Base-by-base conservation (phyloP, 2,888 invertebrate species). In the Timandra comae region DNA sequence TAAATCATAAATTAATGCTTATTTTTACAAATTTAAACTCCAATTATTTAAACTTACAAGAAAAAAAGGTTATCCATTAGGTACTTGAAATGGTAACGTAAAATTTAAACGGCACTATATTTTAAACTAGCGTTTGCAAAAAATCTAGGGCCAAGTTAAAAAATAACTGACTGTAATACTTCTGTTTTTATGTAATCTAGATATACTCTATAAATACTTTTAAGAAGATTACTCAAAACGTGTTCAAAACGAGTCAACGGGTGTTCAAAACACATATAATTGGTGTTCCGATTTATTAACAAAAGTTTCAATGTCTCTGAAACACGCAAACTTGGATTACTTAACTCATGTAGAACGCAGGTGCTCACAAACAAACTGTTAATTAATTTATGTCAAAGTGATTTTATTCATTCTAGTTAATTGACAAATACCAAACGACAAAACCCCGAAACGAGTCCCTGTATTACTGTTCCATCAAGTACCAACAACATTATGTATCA, bases 331-430 rank as follows among this genome's bases (percentile, higher is more conserved):
- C 54, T 70, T 68, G 59, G 59, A 69, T 71, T 61, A 69, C 63
- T 63, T 61, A 54, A 66, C 51, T 61, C 54, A 44, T 54, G 51
- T 57, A 49, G 53, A 51, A 51, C 55, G 47, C 71, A 73, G 70
- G 70, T 76, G 73, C 64, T 69, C 55, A 50, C n/a, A 16, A 3
- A 16, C 59, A 56, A 57, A 66, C 60, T 63, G 65, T 68, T 72
- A 71, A 74, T 76, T 71, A 73, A 77, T 76, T 65, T 63, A 70
- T 56, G 52, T 57, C 59, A 48, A 49, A 45, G 49, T 40, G 38
- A 62, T 70, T 71, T 64, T 67, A 68, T 73, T 62, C 60, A 55
- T 49, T 55, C 57, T 61, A 49, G 57, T 60, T 63, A 63, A 73
- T 70, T 72, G 64, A 69, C 69, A 65, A 71, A 68, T 63, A 68